These are phyloP conservation scores for Micoletzkya japonica DNA, from an alignment of 2,888 invertebrate genomes.

Conservation along the genomic window DNA sequence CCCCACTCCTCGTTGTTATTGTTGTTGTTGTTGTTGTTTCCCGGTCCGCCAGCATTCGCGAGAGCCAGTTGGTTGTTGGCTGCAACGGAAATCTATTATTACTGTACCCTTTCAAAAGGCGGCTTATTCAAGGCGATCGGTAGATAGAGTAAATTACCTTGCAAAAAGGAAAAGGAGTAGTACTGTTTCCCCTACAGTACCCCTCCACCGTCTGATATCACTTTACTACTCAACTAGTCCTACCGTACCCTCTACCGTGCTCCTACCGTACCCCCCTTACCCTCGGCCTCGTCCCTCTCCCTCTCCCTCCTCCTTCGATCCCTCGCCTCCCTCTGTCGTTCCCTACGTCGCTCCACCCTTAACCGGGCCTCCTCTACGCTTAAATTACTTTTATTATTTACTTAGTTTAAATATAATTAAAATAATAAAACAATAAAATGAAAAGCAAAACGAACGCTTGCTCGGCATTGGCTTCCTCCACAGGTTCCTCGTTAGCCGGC, in stretches of 20 bases:
- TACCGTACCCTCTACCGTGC: neutral
- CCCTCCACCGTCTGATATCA: neutral
- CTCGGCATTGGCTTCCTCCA: no score
- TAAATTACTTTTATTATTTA: no score
- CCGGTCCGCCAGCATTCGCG: neutral
- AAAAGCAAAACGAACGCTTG: no score
- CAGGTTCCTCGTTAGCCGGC: no score
- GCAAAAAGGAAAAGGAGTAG: no score
- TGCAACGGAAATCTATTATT: neutral
- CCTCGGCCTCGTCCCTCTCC: neutral
- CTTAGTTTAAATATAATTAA: no score
- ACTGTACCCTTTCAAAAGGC: no score
- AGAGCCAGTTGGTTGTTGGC: constrained; percentile 23
- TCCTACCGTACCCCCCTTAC: neutral
- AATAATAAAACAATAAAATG: no score
- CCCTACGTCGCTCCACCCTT: neutral
- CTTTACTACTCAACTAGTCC: no score
- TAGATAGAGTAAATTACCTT: no score
- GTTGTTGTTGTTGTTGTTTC: constrained; percentile 21
- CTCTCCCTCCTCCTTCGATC: neutral
- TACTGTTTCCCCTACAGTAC: neutral
- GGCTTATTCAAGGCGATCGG: no score
- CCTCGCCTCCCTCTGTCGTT: neutral
- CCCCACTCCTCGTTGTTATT: constrained; percentile 34
- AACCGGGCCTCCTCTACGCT: constrained; percentile 9